phyloP scores from a whole-genome alignment of 2,888 invertebrate species.

The Prosapia bicincta region DNA sequence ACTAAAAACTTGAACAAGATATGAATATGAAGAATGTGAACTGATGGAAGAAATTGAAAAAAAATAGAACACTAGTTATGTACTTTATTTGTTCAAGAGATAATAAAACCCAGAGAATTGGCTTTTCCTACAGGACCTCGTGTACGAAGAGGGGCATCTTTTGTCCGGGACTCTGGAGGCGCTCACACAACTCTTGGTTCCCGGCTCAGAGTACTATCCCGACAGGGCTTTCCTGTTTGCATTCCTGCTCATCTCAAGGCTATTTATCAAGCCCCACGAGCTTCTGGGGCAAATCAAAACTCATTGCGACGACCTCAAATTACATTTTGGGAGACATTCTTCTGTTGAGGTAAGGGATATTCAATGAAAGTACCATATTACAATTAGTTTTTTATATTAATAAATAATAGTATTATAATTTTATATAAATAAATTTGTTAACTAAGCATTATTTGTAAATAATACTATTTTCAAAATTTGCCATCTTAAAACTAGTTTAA shows the following conservation, averaged over 20 bases:
- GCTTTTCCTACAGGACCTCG: conserved; percentile 57
- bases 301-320: conserved; percentile 54
- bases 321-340: not conserved
- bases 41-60: no score
- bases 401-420: no score
- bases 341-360: not conserved
- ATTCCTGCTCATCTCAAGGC: conserved; percentile 86
- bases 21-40: no score
- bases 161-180: conserved; percentile 83
- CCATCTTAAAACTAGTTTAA: no score
- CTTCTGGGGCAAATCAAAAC: conserved; percentile 81
- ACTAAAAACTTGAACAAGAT: no score
- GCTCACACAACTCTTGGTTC: conserved; percentile 87
- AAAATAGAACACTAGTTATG: no score
- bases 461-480: no score
- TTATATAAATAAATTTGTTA: no score
- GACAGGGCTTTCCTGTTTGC: conserved; percentile 88
- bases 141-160: conserved; percentile 76
- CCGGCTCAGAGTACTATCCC: conserved; percentile 83
- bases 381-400: no score
- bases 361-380: no score
- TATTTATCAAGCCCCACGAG: conserved; percentile 91
- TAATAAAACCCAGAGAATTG: not conserved
- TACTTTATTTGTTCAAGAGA: no score
- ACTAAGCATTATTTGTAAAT: no score